These are phyloP conservation scores for Cassiopea andromeda DNA, from an alignment of 30 jellyfish, hydroid and myxozoan genomes.

Conservation along the genomic window DNA sequence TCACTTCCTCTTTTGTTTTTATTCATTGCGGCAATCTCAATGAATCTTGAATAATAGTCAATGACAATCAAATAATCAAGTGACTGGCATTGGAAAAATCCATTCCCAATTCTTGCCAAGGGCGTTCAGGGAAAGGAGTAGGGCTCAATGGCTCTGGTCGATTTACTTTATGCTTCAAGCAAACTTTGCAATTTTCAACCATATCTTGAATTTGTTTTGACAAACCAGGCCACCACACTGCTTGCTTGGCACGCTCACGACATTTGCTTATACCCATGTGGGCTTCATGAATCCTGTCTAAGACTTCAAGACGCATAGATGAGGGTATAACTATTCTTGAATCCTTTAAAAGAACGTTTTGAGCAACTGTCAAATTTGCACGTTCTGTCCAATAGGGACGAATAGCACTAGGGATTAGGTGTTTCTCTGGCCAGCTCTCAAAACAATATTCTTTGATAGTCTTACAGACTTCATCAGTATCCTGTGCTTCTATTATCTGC, in stretches of 20 bases:
- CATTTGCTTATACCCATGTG: conserved; percentile 48
- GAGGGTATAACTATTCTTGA: conserved; percentile 46
- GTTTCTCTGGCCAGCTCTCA: not conserved
- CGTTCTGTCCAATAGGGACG: not conserved
- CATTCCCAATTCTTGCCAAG: conserved; percentile 28
- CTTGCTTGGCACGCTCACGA: conserved; percentile 17
- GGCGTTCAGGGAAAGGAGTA: conserved; percentile 29
- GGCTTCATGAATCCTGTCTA: conserved; percentile 45
- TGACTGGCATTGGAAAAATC: conserved; percentile 21
- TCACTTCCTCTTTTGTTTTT: conserved; percentile 16
- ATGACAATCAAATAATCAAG: not conserved
- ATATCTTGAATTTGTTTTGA: conserved; percentile 21
- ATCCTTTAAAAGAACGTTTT: not conserved
- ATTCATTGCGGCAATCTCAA: conserved; percentile 8
- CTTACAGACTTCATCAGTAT: not conserved
- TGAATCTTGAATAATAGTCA: not conserved
- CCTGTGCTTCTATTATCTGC: not conserved
- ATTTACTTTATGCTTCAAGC: not conserved
- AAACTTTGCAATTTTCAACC: conserved; percentile 15
- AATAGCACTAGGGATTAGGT: not conserved
- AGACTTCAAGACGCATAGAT: conserved; percentile 10
- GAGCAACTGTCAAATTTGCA: not conserved
- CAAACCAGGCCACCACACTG: conserved; percentile 63
- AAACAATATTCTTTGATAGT: not conserved
- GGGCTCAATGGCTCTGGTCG: conserved; percentile 12